These are phyloP conservation scores for Osmoderma eremita DNA, from an alignment of 2,888 invertebrate genomes.

Conservation along the genomic window DNA sequence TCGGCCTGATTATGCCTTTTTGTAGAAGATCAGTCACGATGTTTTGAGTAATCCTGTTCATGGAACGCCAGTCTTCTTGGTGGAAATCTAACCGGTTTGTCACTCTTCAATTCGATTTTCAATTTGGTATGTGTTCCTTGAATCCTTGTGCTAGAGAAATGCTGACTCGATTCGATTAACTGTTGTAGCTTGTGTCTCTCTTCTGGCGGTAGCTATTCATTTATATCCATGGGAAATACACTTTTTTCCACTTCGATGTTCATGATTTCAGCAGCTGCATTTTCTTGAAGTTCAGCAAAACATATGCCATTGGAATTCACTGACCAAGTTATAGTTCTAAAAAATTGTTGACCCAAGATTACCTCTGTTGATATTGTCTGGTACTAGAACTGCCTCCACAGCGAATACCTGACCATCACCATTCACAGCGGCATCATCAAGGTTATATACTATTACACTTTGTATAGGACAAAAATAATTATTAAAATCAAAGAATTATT, in stretches of 20 bases:
- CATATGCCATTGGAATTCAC: background rate
- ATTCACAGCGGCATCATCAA: no score
- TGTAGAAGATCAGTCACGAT: constrained; percentile 44
- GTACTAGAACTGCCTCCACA: background rate
- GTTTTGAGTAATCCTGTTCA: constrained; percentile 29
- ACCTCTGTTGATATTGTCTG: background rate
- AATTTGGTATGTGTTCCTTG: background rate
- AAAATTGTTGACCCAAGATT: constrained; percentile 13
- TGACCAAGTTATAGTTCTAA: background rate
- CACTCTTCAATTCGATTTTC: constrained; percentile 5
- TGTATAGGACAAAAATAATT: no score
- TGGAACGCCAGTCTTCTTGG: constrained; percentile 38
- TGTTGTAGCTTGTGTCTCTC: background rate
- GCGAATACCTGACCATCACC: background rate
- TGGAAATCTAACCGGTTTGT: constrained; percentile 5
- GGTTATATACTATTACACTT: no score
- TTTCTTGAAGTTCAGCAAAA: no score
- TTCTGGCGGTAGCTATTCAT: background rate
- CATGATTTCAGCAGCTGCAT: background rate
- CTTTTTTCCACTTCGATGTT: constrained; percentile 1
- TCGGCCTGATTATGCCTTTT: constrained; percentile 42
- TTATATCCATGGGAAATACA: background rate
- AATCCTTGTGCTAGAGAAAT: background rate
- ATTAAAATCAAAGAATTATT: no score
- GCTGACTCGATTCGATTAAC: background rate